Conservation (phyloP, 2,888 invertebrate genomes). For the Polymixis flavicincta region DNA sequence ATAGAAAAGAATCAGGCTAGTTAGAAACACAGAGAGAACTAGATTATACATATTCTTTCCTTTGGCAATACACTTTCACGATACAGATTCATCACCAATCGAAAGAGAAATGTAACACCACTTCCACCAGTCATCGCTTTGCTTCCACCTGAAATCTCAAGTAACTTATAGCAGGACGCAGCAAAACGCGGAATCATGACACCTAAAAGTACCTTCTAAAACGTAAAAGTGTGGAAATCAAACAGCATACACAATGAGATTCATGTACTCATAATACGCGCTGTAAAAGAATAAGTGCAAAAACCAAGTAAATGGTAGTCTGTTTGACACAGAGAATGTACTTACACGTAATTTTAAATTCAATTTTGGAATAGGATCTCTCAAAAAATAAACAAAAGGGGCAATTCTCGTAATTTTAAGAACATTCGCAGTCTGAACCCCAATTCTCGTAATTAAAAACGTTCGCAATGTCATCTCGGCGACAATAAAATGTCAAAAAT, state of each 20-base stretch:
- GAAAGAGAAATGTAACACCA: neutral
- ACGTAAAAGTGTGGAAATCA: conserved; percentile 15
- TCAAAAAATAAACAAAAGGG: neutral
- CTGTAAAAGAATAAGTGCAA: conserved; percentile 19
- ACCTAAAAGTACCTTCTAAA: neutral
- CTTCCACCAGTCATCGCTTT: neutral
- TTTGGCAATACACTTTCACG: neutral
- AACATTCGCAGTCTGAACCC: no score
- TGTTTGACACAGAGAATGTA: conserved; percentile 6
- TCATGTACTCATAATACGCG: conserved; percentile 21
- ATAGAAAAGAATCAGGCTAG: neutral
- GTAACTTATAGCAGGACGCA: neutral
- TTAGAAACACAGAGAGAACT: no score
- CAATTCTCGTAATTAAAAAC: no score
- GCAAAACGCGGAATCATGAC: neutral
- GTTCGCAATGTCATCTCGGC: no score
- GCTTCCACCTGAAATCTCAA: neutral
- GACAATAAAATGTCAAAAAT: no score
- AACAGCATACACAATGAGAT: conserved; percentile 29
- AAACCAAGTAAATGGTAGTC: neutral
- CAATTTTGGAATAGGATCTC: neutral
- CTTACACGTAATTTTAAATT: neutral
- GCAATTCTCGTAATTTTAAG: no score
- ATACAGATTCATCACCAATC: neutral
- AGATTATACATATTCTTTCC: neutral